Percentiles rank a stretch among this genome's conserved stretches.
phyloP scores from a whole-genome alignment of 2,797 vertebrate genomes.

The Molothrus aeneus region DNA sequence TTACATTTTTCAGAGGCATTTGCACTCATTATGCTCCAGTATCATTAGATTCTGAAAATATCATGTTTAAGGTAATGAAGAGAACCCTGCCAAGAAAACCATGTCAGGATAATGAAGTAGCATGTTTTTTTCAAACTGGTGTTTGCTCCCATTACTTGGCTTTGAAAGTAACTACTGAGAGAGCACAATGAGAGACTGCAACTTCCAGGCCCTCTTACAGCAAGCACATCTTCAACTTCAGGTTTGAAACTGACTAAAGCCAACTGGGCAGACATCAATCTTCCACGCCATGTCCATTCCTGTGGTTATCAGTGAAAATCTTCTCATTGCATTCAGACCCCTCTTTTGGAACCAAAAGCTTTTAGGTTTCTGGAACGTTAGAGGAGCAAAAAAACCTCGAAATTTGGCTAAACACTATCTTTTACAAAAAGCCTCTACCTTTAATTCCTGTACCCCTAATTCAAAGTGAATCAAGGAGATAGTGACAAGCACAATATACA shows the following conservation, averaged over 20 bases:
- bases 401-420: not conserved
- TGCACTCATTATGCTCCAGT: not conserved
- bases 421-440: not conserved
- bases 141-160: not conserved
- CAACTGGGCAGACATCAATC: not conserved
- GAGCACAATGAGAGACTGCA: not conserved
- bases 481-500: not conserved
- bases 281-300: not conserved
- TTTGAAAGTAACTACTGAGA: not conserved
- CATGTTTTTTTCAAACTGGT: not conserved
- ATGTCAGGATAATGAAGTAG: not conserved
- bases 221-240: not conserved
- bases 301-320: fast-evolving
- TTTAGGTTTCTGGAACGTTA: not conserved
- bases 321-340: not conserved
- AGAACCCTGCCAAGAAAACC: not conserved
- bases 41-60: not conserved
- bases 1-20: not conserved
- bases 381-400: not conserved
- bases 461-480: not conserved
- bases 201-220: not conserved
- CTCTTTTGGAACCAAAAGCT: not conserved
- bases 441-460: not conserved
- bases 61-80: not conserved
- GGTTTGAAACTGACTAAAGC: not conserved